Evolutionary conservation across 2,888 invertebrate genomes (phyloP).

Genomic region (Myathropa florea): DNA sequence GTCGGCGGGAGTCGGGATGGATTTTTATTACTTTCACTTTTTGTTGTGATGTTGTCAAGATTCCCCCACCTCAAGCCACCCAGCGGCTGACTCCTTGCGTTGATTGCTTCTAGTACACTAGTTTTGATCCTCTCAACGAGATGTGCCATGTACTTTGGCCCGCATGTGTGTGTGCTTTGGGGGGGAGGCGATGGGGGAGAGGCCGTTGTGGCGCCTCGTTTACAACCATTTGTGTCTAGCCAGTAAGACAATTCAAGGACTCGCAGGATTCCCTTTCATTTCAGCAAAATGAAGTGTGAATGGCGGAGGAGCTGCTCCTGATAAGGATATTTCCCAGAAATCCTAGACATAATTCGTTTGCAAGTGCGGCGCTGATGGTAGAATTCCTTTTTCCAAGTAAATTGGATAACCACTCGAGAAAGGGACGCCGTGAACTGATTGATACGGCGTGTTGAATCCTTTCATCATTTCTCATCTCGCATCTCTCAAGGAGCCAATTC

Average conservation of each 20-base stretch:
- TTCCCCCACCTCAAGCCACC: slow-evolving; percentile 15
- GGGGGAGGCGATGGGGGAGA: neutral
- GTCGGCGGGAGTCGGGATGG: slow-evolving; percentile 15
- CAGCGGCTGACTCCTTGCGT: neutral
- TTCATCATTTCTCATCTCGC: slow-evolving; percentile 28
- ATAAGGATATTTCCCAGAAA: slow-evolving; percentile 53
- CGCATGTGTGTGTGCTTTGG: neutral
- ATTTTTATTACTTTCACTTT: slow-evolving; percentile 70
- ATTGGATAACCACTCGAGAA: slow-evolving; percentile 49
- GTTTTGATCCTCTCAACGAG: slow-evolving; percentile 48
- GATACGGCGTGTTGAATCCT: slow-evolving; percentile 41
- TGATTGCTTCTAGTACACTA: slow-evolving; percentile 43
- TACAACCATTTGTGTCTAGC: slow-evolving; percentile 60
- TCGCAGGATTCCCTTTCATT: slow-evolving; percentile 18
- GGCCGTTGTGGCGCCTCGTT: slow-evolving; percentile 54
- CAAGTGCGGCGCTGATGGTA: slow-evolving; percentile 11
- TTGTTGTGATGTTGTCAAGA: slow-evolving; percentile 51
- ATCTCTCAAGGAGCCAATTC: slow-evolving; percentile 25
- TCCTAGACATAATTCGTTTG: slow-evolving; percentile 59
- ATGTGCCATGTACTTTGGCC: neutral
- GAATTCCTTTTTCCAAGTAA: slow-evolving; percentile 29
- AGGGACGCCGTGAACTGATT: slow-evolving; percentile 33
- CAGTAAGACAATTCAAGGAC: slow-evolving; percentile 48
- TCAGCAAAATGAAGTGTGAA: slow-evolving; percentile 46
- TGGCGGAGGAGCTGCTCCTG: slow-evolving; percentile 16